These are phyloP conservation scores for Glaucomys volans DNA, from an alignment of 2,113 vertebrate species.

Conservation along the genomic window DNA sequence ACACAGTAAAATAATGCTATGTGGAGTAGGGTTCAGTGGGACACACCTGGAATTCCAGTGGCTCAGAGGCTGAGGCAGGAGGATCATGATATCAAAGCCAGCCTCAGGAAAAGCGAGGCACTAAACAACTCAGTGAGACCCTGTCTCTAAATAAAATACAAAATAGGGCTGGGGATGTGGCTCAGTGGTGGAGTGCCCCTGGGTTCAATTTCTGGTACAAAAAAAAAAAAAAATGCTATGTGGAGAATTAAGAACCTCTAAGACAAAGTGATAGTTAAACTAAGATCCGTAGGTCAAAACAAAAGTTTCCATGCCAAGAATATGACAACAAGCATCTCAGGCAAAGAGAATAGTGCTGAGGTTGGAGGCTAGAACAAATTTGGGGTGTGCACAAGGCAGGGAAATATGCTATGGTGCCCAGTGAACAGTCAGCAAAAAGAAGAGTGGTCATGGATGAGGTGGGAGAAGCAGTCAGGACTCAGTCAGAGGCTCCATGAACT, in stretches of 20 bases:
- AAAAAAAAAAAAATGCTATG: not conserved
- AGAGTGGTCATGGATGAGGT: not conserved
- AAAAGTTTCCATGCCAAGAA: not conserved
- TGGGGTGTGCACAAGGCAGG: not conserved
- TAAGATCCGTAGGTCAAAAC: not conserved
- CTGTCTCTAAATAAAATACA: no score
- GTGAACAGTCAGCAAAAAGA: not conserved
- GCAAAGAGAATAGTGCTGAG: not conserved
- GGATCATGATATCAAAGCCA: no score
- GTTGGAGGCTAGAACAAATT: not conserved
- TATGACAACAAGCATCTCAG: no score
- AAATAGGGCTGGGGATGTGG: no score
- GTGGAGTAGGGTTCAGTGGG: no score
- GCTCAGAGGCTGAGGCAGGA: no score
- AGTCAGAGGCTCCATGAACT: not conserved
- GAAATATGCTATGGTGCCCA: not conserved
- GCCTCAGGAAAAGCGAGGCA: no score
- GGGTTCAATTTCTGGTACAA: no score
- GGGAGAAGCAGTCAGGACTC: not conserved
- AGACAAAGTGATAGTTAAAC: not conserved
- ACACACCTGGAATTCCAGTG: no score
- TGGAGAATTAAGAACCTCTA: constrained; percentile 4
- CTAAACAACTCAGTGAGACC: no score
- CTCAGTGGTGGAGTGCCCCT: no score
- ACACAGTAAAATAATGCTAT: no score